Evolutionary conservation across 1,140 invertebrate species (phyloP).

Genomic region (Drosophila tsacasi): DNA sequence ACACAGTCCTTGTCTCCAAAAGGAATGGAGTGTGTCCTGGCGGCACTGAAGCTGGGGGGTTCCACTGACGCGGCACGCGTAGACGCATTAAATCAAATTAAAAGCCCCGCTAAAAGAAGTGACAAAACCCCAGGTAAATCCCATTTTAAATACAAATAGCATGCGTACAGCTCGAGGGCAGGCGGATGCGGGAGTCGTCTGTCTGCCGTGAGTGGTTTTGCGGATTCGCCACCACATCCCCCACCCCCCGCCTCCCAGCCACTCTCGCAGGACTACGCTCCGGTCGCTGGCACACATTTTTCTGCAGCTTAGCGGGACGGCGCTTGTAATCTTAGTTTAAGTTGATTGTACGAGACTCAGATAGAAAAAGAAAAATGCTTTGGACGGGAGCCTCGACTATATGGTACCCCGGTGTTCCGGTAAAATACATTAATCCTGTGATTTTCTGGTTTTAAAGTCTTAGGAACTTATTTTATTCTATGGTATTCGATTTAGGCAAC

Average conservation of each 20-base stretch:
- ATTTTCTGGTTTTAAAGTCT: too few relatives aligned
- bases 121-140: conserved; percentile 83
- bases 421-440: neutral
- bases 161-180: conserved; percentile 38
- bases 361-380: conserved; percentile 19
- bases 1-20: conserved; percentile 21
- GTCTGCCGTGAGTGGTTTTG: conserved; percentile 54
- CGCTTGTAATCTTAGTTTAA: conserved; percentile 81
- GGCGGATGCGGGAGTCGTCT: conserved; percentile 29
- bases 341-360: conserved; percentile 74
- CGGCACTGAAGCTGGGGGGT: conserved; percentile 9
- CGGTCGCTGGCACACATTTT: conserved; percentile 71
- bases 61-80: conserved; percentile 60
- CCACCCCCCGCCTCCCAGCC: neutral
- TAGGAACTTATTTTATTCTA: too few relatives aligned
- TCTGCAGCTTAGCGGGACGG: conserved; percentile 68
- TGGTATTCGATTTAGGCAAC: too few relatives aligned
- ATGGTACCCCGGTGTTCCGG: neutral
- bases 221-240: conserved; percentile 1
- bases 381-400: neutral
- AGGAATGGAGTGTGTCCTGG: conserved; percentile 2
- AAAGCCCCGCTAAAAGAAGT: conserved; percentile 78
- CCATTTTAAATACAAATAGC: conserved; percentile 83
- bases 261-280: conserved; percentile 19
- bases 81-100: conserved; percentile 84